Base-by-base conservation (phyloP, 2,888 invertebrate genomes). In the Meghimatium bilineatum region DNA sequence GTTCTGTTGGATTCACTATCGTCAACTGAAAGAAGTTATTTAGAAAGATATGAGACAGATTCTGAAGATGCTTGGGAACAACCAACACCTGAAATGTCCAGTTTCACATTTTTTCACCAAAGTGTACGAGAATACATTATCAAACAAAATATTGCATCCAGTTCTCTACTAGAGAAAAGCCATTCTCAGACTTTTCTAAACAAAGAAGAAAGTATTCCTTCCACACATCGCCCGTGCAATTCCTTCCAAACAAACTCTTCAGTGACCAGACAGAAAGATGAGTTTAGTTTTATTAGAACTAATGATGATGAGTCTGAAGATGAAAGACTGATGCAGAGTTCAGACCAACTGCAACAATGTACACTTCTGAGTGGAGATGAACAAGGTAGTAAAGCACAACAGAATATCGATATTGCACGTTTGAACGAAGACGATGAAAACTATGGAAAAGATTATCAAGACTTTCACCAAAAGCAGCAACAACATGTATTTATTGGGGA, bases 61-160 rank as follows among this genome's bases (percentile, higher is more conserved):
- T 77, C 26, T 36, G 76, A n/a, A 20, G 76, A 77, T 17, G 20
- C 36, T 1, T 34, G 23, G 34, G 76, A 77, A 2, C 60, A 26
- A 38, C 17, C 60, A 34, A 49, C 56, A n/a, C 36, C 76, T 63
- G 76, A 63, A 77, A 60, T n/a, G 76, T 60, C 56, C 6, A 77
- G 63, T 36, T 77, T 77, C 17, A 63, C 60, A 14, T 77, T 74
- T 34, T 74, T 74, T 23, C 74, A 74, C 10, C 32, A 74, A 10
- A 74, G 76, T 49, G 67, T 79, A 29, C 66, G 63, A 44, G 79
- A 79, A 32, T 32, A 49, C 26, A 79, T 79, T 10, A 38, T 79
- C 29, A 29, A 66, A 44, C 67, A 67, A 29, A 79, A 79, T 29
- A 79, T 79, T 67, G 49, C 79, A 67, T 44, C 60, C 26, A 77